Conservation (phyloP, 2,797 vertebrate genomes). For the Coracias cyanogaster region DNA sequence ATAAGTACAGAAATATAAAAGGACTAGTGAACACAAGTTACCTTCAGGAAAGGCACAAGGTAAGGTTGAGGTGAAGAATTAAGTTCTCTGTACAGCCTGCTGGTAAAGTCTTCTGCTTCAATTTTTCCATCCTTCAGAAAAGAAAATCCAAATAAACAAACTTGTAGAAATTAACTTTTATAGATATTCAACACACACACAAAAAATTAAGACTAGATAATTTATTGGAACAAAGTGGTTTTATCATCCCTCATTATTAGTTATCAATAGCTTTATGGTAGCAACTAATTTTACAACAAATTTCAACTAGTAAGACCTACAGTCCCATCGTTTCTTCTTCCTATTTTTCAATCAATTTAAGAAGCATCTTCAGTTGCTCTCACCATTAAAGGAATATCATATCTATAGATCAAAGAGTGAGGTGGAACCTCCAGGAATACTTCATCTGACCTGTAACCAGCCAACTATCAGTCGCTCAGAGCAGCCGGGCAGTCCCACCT, state of each 20-base stretch:
- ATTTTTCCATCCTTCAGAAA: slow-evolving; percentile 90
- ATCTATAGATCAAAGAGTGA: not conserved
- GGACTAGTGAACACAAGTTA: slow-evolving; percentile 56
- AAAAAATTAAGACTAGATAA: not conserved
- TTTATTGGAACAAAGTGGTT: not conserved
- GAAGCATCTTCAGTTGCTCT: not conserved
- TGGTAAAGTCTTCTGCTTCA: slow-evolving; percentile 97
- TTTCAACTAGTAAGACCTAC: not conserved
- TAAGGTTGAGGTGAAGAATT: slow-evolving; percentile 98
- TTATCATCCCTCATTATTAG: not conserved
- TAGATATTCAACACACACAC: not conserved
- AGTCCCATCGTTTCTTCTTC: not conserved
- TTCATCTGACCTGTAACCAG: not conserved
- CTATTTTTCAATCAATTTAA: not conserved
- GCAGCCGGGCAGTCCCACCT: not conserved
- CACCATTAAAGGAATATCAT: not conserved
- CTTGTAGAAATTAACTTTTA: not conserved
- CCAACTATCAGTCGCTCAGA: not conserved
- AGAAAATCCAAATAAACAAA: not conserved
- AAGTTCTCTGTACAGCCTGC: slow-evolving; percentile 95
- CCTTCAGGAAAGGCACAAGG: slow-evolving; percentile 99
- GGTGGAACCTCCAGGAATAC: not conserved
- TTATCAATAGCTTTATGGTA: not conserved
- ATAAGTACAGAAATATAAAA: not conserved
- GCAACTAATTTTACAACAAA: not conserved